Base-by-base conservation (phyloP, 2,888 invertebrate species). In the Mythimna lalbum region DNA sequence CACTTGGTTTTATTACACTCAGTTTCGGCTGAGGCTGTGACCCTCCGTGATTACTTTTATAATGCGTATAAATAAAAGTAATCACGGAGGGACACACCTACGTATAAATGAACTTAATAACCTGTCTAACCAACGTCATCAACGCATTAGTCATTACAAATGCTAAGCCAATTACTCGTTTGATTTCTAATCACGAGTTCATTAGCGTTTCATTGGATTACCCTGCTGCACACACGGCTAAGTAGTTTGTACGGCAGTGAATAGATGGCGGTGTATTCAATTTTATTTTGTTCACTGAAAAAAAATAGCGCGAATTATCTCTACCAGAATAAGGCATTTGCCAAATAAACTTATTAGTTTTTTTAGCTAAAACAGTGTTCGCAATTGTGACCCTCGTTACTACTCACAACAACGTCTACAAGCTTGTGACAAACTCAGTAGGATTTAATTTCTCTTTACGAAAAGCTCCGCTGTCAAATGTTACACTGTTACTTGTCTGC, bases 181-280 rank as follows among this genome's bases (percentile, higher is more conserved):
- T 68, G 71, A 78, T 73, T 73, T 56, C 76, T 74, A 79, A 85
- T 86, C 75, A 75, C 53, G 67, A 57, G 76, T 61, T 86, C 80
- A 86, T 81, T 84, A 82, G 55, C 50, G 27, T 72, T 77, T 63
- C 67, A 81, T 70, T 74, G 69, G 68, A 31, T 65, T 69, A 62
- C 53, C 47, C 52, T 12, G 19, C n/a, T 31, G 23, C 33, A 47
- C 36, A 50, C 36, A 65, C 23, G 36, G 55, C n/a, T 56, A 63
- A 68, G 5, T 43, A 65, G 47, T 63, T 49, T 12, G 6, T 10
- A 36, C 1, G 2, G 33, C 7, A n/a, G 17, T 12, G 1, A 0
- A 36, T 36, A 57, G 36, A 59, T 70, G 59, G 49, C 49, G 10
- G 9, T 27, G 12, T 36, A 14, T 6, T 19, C 6, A 55, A 0